phyloP scores from a whole-genome alignment of 1,140 invertebrate species.

The Drosophila truncata region DNA sequence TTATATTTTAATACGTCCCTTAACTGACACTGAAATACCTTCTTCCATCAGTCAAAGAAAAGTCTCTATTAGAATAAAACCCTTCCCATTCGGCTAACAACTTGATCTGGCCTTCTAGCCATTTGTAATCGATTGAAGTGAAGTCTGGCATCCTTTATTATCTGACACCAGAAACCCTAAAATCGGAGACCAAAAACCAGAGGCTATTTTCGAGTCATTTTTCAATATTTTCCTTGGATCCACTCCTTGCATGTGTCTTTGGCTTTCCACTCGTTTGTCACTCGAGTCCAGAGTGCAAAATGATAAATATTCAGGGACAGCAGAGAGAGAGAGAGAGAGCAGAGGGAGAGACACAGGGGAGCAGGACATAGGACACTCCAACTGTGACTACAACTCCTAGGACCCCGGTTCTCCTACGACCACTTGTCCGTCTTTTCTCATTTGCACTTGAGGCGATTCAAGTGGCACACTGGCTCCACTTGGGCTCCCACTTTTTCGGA shows the following conservation, averaged over 20 bases:
- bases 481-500: conserved; percentile 27
- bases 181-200: conserved; percentile 30
- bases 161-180: conserved; percentile 27
- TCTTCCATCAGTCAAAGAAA: neutral
- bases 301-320: conserved; percentile 66
- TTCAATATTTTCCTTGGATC: conserved; percentile 28
- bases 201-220: conserved; percentile 18
- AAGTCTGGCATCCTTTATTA: conserved; percentile 16
- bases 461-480: conserved; percentile 51
- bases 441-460: conserved; percentile 74
- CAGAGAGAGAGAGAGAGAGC: neutral
- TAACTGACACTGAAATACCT: neutral
- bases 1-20: neutral
- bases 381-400: conserved; percentile 15
- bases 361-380: conserved; percentile 39
- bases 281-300: conserved; percentile 62
- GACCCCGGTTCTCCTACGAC: conserved; percentile 17
- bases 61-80: neutral
- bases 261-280: conserved; percentile 46
- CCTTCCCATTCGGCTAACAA: neutral
- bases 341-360: neutral
- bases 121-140: conserved; percentile 19
- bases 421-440: conserved; percentile 67
- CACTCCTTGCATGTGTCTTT: conserved; percentile 26
- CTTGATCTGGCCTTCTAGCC: neutral